Conservation (phyloP, 1,140 invertebrate genomes). For the Anastatus disparis region DNA sequence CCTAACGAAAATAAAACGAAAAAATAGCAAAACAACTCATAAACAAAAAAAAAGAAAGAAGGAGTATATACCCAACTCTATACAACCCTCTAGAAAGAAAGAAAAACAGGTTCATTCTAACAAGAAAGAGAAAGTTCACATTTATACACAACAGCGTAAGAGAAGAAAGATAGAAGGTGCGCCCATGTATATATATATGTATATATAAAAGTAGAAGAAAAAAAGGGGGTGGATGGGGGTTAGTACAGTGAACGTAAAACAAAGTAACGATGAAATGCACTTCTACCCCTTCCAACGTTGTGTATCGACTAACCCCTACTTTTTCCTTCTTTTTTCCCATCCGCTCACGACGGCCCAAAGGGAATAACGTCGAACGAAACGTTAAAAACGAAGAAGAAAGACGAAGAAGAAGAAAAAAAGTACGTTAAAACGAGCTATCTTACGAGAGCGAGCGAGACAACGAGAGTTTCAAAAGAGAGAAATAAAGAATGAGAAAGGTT, state of each 20-base stretch:
- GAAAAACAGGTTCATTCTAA: no score
- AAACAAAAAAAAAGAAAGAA: no score
- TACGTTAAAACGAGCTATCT: no score
- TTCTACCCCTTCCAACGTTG: conserved; percentile 47
- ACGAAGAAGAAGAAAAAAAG: no score
- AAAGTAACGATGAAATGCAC: conserved; percentile 67
- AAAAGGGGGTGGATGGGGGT: conserved; percentile 35
- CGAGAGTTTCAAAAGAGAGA: no score
- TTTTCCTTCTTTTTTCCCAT: not conserved
- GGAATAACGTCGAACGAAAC: conserved; percentile 64
- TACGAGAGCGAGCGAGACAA: conserved; percentile 35
- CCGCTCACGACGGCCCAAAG: conserved; percentile 49
- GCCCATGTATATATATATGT: no score
- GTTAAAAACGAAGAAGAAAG: conserved; percentile 57
- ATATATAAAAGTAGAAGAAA: conserved; percentile 16
- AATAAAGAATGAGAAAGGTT: conserved; percentile 49
- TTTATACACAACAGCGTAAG: conserved; percentile 9
- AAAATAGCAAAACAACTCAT: no score
- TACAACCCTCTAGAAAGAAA: no score
- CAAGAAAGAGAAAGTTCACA: conserved; percentile 20
- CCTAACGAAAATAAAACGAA: no score
- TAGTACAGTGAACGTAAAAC: conserved; percentile 61
- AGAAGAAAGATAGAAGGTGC: conserved; percentile 37
- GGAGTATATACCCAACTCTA: no score
- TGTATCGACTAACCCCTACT: no score